Conservation (phyloP, 2,113 vertebrate genomes). For the Pollachius pollachius region DNA sequence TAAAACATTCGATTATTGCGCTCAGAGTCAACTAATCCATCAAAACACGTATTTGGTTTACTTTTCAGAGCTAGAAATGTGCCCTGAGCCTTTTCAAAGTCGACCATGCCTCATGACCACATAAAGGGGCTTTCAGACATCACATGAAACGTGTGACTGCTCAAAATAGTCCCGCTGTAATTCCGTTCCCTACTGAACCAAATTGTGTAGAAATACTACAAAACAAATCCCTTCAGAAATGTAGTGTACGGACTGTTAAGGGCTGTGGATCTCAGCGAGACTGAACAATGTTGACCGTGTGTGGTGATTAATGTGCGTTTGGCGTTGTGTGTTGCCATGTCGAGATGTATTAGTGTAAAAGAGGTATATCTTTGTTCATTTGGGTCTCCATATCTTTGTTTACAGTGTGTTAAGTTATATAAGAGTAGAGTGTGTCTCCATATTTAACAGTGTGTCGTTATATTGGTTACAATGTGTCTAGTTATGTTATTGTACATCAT, state of each 20-base stretch:
- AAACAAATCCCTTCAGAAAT: background rate
- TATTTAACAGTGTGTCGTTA: too few relatives aligned
- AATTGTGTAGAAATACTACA: background rate
- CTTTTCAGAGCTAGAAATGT: conserved; percentile 7
- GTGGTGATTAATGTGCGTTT: too few relatives aligned
- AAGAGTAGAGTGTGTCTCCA: too few relatives aligned
- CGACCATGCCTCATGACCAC: conserved; percentile 59
- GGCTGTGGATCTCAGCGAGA: too few relatives aligned
- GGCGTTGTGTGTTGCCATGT: too few relatives aligned
- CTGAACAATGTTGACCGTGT: too few relatives aligned
- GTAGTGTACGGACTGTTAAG: background rate
- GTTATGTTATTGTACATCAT: too few relatives aligned
- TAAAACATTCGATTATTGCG: background rate
- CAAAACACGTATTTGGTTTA: conserved; percentile 28
- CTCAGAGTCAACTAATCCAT: conserved; percentile 8
- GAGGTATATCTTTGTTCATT: too few relatives aligned
- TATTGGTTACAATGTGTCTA: too few relatives aligned
- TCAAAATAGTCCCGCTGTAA: conserved; percentile 32
- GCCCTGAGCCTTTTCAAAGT: conserved; percentile 65
- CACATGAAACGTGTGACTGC: conserved; percentile 56
- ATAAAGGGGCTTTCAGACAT: conserved; percentile 44
- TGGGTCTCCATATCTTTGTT: too few relatives aligned
- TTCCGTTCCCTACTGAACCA: background rate
- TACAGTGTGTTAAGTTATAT: too few relatives aligned
- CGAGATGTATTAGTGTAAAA: too few relatives aligned